Evolutionary conservation across 2,797 vertebrate species (phyloP), one percentile per base, ranked within the genome.

Genomic region (Neomorphus geoffroyi): DNA sequence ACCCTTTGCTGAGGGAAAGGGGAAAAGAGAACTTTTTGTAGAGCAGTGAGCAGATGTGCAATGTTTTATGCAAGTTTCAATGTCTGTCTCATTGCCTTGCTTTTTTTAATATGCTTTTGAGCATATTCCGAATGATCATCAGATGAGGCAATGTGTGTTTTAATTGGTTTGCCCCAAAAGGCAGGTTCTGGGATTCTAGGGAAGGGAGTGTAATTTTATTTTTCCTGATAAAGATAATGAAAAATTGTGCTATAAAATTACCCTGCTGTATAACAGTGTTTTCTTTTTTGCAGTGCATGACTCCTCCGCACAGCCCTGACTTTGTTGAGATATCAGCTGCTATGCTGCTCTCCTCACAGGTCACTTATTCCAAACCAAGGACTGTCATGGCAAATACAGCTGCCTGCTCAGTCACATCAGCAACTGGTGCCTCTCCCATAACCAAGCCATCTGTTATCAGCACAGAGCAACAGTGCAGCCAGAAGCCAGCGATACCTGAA

Each of bases 271-370:
- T 64, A 21, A 65, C 1, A 11, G 8, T 66, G 43, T 35, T 92
- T n/a, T 60, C 54, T 86, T n/a, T 37, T 77, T 95, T 80, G 46
- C 97, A 99, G 99, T 99, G 99, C 88, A 99, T 99, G 98, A 99
- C 99, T 79, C 99, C 99, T 24, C 99, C 99, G 50, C 99, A 99
- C 96, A 99, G 99, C 97, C 99, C 99, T 8, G 99, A 98, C 92
- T 98, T 98, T 35, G 71, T 96, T 7, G 99, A 99, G 94, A 97
- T 98, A 14, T 96, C 97, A 5, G 94, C 98, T 15, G 96, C 97
- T 24, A 92, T 91, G 14, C 97, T 92, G 3, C 88, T 95, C 27
- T 91, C 95, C 73, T 96, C 97, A n/a, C 98, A 97, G 83, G 95
- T 95, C 61, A 97, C 97, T 10, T 97, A 96, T 18, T 97, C 97